Evolutionary conservation across 2,888 invertebrate genomes (phyloP).

Genomic region (Scotopteryx bipunctaria): DNA sequence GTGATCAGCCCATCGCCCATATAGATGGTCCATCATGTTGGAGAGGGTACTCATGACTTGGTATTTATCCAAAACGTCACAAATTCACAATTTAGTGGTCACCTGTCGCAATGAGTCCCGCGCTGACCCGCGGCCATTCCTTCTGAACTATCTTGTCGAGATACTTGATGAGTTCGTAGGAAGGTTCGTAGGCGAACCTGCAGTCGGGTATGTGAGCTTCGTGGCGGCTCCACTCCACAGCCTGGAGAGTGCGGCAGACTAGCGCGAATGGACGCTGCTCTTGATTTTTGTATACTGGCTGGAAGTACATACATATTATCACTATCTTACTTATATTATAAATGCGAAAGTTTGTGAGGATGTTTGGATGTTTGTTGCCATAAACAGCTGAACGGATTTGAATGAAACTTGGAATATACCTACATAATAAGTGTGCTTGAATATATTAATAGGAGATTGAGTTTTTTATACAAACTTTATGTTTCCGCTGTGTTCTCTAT

Average conservation of each 20-base stretch:
- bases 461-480: too few species aligned
- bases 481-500: too few species aligned
- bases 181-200: conserved; percentile 50
- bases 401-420: too few species aligned
- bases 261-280: conserved; percentile 50
- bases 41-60: too few species aligned
- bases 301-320: conserved; percentile 19
- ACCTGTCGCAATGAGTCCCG: conserved; percentile 65
- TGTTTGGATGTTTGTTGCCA: too few species aligned
- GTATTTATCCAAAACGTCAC: neutral
- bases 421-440: too few species aligned
- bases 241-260: conserved; percentile 52
- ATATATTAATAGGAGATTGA: too few species aligned
- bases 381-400: too few species aligned
- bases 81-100: neutral
- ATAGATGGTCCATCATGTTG: too few species aligned
- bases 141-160: conserved; percentile 73
- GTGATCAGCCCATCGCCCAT: too few species aligned
- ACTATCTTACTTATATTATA: too few species aligned
- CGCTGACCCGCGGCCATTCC: conserved; percentile 75
- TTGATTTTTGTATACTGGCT: conserved; percentile 47
- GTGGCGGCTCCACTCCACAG: conserved; percentile 55
- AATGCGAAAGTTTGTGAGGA: too few species aligned
- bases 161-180: conserved; percentile 66
- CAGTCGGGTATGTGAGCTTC: conserved; percentile 16